phyloP scores from a whole-genome alignment of 2,113 vertebrate species.

The Heterocephalus glaber region DNA sequence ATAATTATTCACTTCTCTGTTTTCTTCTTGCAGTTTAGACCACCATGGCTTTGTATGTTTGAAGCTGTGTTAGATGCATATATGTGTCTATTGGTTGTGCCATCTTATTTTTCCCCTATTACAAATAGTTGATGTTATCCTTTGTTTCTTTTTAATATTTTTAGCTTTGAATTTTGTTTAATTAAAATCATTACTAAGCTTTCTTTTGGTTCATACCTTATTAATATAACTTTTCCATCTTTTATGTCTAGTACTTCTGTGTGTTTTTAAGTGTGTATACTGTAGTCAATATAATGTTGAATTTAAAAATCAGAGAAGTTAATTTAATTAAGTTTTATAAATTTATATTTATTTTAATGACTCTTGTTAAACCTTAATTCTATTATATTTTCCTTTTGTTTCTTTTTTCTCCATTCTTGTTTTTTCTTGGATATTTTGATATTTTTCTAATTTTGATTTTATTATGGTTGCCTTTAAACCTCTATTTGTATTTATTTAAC shows the following conservation, averaged over 20 bases:
- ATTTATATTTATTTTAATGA: constrained; percentile 35
- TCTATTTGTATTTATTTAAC: neutral
- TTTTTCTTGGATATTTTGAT: neutral
- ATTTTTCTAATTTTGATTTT: constrained; percentile 40
- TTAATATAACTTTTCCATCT: neutral
- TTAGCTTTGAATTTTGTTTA: constrained; percentile 19
- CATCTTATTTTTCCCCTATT: neutral
- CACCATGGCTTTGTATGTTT: neutral
- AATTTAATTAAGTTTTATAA: constrained; percentile 20
- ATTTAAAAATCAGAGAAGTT: neutral
- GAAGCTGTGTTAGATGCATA: neutral
- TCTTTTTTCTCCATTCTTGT: neutral
- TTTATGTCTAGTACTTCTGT: neutral
- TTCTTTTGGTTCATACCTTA: neutral
- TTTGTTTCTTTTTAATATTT: neutral
- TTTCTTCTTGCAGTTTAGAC: neutral
- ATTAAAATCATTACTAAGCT: neutral
- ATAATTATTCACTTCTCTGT: neutral
- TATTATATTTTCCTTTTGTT: neutral
- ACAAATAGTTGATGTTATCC: neutral
- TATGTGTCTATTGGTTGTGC: neutral
- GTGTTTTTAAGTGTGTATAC: neutral
- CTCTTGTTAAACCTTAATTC: neutral
- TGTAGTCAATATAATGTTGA: neutral
- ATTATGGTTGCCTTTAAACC: neutral